These are phyloP conservation scores for Trachelus tabidus DNA, from an alignment of 2,888 invertebrate species.

Conservation along the genomic window DNA sequence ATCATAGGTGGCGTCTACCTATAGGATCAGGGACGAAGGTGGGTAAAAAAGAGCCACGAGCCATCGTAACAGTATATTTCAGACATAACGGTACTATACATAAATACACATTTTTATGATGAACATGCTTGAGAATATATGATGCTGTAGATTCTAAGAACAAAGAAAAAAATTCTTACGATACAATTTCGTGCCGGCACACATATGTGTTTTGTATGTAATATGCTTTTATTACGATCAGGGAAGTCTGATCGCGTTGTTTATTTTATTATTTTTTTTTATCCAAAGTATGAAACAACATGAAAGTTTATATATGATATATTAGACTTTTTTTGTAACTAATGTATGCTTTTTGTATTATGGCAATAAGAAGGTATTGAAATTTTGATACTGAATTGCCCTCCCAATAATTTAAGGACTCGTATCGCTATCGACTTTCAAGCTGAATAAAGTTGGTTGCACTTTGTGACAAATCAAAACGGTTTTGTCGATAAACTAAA, in stretches of 20 bases:
- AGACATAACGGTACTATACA: background rate
- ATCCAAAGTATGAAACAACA: background rate
- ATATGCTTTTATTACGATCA: background rate
- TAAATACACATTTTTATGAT: conserved; percentile 49
- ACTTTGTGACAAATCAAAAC: conserved; percentile 28
- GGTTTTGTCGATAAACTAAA: conserved; percentile 31
- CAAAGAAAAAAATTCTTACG: background rate
- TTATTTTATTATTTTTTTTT: background rate
- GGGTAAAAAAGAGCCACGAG: background rate
- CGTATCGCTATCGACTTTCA: background rate
- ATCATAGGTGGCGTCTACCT: background rate
- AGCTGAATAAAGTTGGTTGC: background rate
- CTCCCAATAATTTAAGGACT: background rate
- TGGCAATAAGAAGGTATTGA: background rate
- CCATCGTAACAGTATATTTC: background rate
- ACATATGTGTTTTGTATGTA: background rate
- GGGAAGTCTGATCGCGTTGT: background rate
- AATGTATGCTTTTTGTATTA: background rate
- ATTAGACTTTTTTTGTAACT: background rate
- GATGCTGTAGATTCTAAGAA: conserved; percentile 4
- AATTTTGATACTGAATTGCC: background rate
- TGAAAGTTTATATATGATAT: background rate
- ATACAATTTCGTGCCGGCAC: background rate
- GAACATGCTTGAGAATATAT: conserved; percentile 35
- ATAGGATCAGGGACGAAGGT: background rate